These are phyloP conservation scores for Caranx melampygus DNA, from an alignment of 2,113 vertebrate species.

Conservation along the genomic window DNA sequence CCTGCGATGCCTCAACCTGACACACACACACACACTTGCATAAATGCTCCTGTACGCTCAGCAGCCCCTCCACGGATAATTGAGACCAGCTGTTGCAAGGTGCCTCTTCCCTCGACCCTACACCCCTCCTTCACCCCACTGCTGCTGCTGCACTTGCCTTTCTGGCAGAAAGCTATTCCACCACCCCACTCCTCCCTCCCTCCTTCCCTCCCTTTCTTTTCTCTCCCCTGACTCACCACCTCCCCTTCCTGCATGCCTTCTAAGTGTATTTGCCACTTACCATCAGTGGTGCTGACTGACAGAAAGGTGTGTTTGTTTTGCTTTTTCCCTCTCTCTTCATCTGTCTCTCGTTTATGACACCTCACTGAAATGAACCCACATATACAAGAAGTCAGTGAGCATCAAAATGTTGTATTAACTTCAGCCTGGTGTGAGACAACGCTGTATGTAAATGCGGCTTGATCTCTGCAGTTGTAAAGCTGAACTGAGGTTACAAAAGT, in stretches of 20 bases:
- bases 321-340: background rate
- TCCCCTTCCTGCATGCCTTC: conserved; percentile 18
- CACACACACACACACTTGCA: conserved; percentile 55
- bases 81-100: conserved; percentile 89
- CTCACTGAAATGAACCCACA: background rate
- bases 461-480: background rate
- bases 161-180: conserved; percentile 65
- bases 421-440: background rate
- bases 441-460: background rate
- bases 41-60: conserved; percentile 70
- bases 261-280: conserved; percentile 49
- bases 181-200: background rate
- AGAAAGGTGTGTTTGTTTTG: conserved; percentile 38
- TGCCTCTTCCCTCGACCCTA: conserved; percentile 81
- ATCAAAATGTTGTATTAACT: background rate
- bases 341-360: background rate
- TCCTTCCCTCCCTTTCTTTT: conserved; percentile 6
- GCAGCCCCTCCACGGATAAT: conserved; percentile 81
- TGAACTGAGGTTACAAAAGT: background rate
- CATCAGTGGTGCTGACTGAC: conserved; percentile 70
- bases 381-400: background rate
- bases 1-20: conserved; percentile 58
- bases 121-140: conserved; percentile 61
- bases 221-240: conserved; percentile 29
- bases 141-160: conserved; percentile 83